These are phyloP conservation scores for Callorhinus ursinus DNA, from an alignment of 2,113 vertebrate genomes.

Conservation along the genomic window DNA sequence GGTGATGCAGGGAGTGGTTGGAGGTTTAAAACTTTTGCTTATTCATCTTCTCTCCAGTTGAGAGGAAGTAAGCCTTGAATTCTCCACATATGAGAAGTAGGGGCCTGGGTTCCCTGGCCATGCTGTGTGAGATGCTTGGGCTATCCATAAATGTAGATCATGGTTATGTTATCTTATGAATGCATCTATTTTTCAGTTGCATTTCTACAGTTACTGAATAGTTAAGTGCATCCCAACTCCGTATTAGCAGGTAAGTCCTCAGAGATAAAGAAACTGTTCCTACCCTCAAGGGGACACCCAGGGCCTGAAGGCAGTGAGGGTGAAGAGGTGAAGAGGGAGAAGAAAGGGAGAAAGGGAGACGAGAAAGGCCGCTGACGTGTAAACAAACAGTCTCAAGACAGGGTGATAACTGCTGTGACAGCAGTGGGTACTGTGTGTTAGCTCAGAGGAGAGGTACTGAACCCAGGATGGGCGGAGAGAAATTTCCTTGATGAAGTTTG, in stretches of 20 bases:
- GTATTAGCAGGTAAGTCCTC: neutral
- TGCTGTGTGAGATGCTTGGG: neutral
- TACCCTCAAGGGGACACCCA: neutral
- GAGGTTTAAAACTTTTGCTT: neutral
- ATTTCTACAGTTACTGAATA: neutral
- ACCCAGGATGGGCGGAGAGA: neutral
- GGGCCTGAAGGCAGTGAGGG: neutral
- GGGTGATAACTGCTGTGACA: neutral
- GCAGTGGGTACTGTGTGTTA: neutral
- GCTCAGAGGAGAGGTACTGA: neutral
- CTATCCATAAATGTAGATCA: neutral
- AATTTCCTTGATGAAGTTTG: neutral
- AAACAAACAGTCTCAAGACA: neutral
- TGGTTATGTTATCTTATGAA: neutral
- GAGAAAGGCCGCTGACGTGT: neutral
- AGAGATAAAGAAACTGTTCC: neutral
- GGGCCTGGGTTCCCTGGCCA: neutral
- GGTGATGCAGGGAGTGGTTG: neutral
- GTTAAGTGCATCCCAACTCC: neutral
- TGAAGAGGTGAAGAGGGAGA: too few species aligned
- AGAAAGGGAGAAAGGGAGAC: neutral
- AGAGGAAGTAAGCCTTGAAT: neutral
- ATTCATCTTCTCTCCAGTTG: neutral
- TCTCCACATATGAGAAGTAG: neutral
- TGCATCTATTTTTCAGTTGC: neutral